Conservation (phyloP, 2,888 invertebrate genomes). For the Eilema caniola region DNA sequence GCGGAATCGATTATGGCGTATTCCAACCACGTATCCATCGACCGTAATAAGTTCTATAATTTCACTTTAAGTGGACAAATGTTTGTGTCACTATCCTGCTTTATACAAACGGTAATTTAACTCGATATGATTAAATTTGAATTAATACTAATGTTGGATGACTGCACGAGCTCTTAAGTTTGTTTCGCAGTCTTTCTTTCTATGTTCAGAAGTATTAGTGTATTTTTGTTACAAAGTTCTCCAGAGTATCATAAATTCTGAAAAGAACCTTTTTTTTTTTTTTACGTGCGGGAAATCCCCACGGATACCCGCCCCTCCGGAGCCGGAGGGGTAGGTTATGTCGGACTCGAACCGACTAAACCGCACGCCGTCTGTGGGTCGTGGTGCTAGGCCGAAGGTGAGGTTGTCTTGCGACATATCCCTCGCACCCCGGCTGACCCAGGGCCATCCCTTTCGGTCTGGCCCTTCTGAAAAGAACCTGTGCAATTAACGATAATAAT, state of each 20-base stretch:
- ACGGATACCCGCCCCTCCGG: no score
- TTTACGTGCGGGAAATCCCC: no score
- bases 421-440: no score
- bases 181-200: background rate
- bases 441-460: no score
- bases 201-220: background rate
- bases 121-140: conserved; percentile 13
- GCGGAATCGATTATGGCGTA: conserved; percentile 79
- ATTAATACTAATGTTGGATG: conserved; percentile 24
- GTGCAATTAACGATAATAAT: background rate
- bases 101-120: conserved; percentile 38
- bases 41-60: conserved; percentile 73
- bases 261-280: no score
- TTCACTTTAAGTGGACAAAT: conserved; percentile 65
- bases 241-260: background rate
- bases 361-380: no score
- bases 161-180: background rate
- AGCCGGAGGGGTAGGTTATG: no score
- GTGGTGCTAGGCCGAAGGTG: no score
- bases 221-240: background rate
- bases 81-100: conserved; percentile 53
- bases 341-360: no score
- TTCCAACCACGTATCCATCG: conserved; percentile 67
- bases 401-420: no score
- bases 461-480: no score